Percentiles rank a stretch among this genome's conserved stretches.
These are phyloP conservation scores for Drosophila prolongata DNA, from an alignment of 2,888 invertebrate genomes.

Conservation along the genomic window DNA sequence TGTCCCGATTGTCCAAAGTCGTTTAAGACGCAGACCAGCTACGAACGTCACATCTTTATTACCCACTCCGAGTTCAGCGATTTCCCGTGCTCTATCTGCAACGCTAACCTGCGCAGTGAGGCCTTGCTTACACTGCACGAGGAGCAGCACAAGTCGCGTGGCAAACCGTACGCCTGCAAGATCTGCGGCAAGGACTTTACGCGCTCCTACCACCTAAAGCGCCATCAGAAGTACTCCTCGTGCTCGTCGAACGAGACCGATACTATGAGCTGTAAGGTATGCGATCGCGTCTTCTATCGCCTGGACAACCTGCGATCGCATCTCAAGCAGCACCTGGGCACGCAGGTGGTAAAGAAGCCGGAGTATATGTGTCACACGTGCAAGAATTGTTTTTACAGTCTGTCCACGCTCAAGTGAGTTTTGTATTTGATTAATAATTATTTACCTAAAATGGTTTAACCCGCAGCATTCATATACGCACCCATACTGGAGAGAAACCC, in stretches of 20 bases:
- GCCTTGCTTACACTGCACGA: slow-evolving; percentile 88
- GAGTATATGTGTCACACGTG: slow-evolving; percentile 88
- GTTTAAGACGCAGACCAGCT: slow-evolving; percentile 89
- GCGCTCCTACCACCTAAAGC: slow-evolving; percentile 90
- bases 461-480: slow-evolving; percentile 87
- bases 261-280: slow-evolving; percentile 84
- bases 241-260: slow-evolving; percentile 81
- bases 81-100: slow-evolving; percentile 88
- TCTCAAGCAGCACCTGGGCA: slow-evolving; percentile 88
- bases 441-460: neutral
- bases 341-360: slow-evolving; percentile 86
- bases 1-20: slow-evolving; percentile 89
- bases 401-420: slow-evolving; percentile 85
- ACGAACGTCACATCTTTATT: slow-evolving; percentile 88
- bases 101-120: slow-evolving; percentile 87
- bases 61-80: slow-evolving; percentile 89
- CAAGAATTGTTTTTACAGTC: slow-evolving; percentile 88
- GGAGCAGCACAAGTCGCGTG: slow-evolving; percentile 87
- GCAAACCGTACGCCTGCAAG: slow-evolving; percentile 88
- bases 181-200: slow-evolving; percentile 90
- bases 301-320: slow-evolving; percentile 90
- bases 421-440: too few relatives aligned
- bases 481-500: slow-evolving; percentile 88
- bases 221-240: slow-evolving; percentile 82
- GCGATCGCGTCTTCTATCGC: slow-evolving; percentile 84